Percentiles rank a stretch among this genome's conserved stretches.
Evolutionary conservation across 2,113 vertebrate species (phyloP).

Genomic region (Thalassarche chlororhynchos): DNA sequence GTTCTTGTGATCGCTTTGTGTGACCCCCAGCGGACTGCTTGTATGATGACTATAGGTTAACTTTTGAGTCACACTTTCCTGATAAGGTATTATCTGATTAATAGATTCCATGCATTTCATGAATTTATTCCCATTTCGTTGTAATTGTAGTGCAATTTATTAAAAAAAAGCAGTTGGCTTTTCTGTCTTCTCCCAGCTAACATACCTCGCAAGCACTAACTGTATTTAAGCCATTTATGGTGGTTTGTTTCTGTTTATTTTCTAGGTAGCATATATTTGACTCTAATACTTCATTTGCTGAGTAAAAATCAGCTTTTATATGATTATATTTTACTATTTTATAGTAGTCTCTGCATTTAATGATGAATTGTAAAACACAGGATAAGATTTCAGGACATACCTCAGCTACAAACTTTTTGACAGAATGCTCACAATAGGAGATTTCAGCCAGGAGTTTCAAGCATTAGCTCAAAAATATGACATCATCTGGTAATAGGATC

Average conservation of each 20-base stretch:
- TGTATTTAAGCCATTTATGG: not conserved
- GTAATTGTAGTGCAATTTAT: not conserved
- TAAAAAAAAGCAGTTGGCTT: not conserved
- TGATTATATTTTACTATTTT: not conserved
- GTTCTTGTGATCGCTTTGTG: not conserved
- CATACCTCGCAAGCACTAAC: not conserved
- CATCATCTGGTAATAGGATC: slow-evolving; percentile 4
- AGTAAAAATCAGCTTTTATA: not conserved
- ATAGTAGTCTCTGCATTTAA: not conserved
- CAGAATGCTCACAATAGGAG: not conserved
- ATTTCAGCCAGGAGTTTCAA: not conserved
- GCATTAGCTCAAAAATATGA: not conserved
- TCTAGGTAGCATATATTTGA: not conserved
- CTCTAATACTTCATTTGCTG: not conserved
- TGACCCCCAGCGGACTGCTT: not conserved
- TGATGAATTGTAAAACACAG: not conserved
- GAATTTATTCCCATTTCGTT: not conserved
- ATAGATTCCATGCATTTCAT: not conserved
- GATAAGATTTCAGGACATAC: not conserved
- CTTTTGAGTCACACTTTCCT: not conserved
- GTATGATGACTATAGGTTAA: not conserved
- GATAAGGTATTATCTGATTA: not conserved
- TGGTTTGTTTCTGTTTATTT: not conserved
- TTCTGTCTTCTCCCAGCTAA: not conserved
- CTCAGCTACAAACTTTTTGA: not conserved